Base-by-base conservation (phyloP, 35 echinoderm and acorn worm species). In the Amphiura filiformis region DNA sequence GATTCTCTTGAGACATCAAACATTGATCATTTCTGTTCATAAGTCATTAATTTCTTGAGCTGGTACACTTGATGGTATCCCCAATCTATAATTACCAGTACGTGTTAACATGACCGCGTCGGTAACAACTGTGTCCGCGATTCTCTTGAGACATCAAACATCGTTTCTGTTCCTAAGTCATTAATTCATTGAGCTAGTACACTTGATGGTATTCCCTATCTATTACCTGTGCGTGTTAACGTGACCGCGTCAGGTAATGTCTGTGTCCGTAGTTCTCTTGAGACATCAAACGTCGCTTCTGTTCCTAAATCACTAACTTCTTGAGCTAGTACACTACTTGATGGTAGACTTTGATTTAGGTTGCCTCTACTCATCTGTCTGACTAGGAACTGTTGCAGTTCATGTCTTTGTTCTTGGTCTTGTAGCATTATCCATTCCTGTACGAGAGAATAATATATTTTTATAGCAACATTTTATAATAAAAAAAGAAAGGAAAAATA, bases 361-460 rank as follows among this genome's bases (percentile, higher is more conserved):
- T 13, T 78, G 35, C 17, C 40, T 40, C 76, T 85, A 39, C 86
- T 92, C 82, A 96, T 84, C 79, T 96, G 89, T n/a, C 94, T 80
- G 13, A 89, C 89, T 23, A 96, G 57, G 77, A 93, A 93, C 34
- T 91, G 82, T 15, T 84, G 90, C 20, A 96, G 90, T 37, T 96
- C 94, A 26, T 84, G 31, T 13, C 78, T 41, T 22, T 92, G 84
- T 38, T 88, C 82, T 49, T 77, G 78, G 80, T 96, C 90, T 18
- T 80, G 76, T 49, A 89, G 52, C 38, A 77, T 87, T 18, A 92
- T 82, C 94, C 94, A 96, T 61, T 96, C 94, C 94, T 96, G 90
- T 35, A 76, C n/a, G 38, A 38, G 65, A 40, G 31, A 23, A 31
- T 32, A 76, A 70, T 37, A 7, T 70, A 35, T 5, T 0, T 37